phyloP scores from a whole-genome alignment of 2,888 invertebrate species.

The Acanthosepion lycidas region DNA sequence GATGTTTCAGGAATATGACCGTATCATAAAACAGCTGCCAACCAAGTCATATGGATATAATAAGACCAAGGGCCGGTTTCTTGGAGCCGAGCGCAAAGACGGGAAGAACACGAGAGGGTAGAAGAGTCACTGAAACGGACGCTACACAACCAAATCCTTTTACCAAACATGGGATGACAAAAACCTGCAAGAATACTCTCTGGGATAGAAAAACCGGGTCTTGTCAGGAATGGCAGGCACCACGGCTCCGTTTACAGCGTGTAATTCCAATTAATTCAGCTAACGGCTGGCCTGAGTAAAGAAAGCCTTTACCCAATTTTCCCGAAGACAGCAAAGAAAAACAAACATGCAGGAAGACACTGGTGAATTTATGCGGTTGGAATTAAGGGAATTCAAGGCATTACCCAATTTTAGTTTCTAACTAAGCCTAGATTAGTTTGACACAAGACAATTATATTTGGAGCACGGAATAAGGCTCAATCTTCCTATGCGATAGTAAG shows the following conservation, averaged over 20 bases:
- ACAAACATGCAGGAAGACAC: not conserved
- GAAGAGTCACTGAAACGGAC: not conserved
- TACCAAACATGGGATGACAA: conserved; percentile 21
- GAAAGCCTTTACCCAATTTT: not conserved
- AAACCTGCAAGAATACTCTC: not conserved
- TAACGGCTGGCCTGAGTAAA: not conserved
- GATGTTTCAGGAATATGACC: conserved; percentile 8
- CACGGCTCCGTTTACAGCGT: not conserved
- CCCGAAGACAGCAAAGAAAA: not conserved
- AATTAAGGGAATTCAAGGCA: not conserved
- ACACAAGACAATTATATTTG: not conserved
- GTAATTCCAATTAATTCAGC: conserved; percentile 20
- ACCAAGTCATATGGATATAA: not conserved
- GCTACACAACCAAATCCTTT: not conserved
- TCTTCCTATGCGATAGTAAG: too few relatives aligned
- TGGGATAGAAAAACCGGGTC: not conserved
- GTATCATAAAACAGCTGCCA: not conserved
- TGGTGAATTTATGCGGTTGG: not conserved
- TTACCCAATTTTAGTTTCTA: not conserved
- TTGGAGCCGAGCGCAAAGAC: not conserved
- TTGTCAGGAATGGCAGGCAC: not conserved
- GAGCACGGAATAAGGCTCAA: too few relatives aligned
- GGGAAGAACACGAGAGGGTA: not conserved
- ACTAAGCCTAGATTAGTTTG: not conserved
- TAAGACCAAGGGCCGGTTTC: conserved; percentile 33